Conservation (phyloP, 2,888 invertebrate genomes). For the Mythimna impura region DNA sequence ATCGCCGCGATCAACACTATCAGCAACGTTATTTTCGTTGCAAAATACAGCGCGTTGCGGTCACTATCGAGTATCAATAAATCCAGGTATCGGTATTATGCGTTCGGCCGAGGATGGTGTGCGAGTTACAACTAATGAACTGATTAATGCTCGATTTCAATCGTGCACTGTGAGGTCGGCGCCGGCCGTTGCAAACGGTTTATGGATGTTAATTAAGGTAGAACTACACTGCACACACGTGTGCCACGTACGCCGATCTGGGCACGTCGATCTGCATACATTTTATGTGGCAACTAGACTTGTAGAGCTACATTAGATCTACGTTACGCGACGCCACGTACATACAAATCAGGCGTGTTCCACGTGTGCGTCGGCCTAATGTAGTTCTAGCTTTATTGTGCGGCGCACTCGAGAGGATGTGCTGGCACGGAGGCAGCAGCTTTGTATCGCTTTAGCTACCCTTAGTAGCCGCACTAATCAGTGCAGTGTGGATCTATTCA, state of each 20-base stretch:
- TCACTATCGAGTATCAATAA: constrained; percentile 23
- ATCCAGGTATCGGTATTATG: constrained; percentile 10
- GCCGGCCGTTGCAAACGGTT: constrained; percentile 10
- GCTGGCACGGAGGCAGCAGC: too few relatives aligned
- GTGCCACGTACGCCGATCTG: too few relatives aligned
- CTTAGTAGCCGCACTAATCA: neutral
- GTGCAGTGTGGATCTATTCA: neutral
- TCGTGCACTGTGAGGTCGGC: constrained; percentile 22
- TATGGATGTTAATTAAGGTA: constrained; percentile 8
- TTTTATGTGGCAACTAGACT: too few relatives aligned
- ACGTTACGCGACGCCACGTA: too few relatives aligned
- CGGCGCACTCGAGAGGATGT: neutral
- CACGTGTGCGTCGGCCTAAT: too few relatives aligned
- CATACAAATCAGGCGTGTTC: too few relatives aligned
- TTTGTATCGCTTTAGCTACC: too few relatives aligned
- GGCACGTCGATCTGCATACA: too few relatives aligned
- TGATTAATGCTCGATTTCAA: constrained; percentile 44
- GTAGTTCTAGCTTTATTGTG: neutral
- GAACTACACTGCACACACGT: too few relatives aligned
- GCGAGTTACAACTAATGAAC: constrained; percentile 40
- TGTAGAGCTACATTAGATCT: too few relatives aligned
- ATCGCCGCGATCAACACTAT: neutral
- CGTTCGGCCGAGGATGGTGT: neutral
- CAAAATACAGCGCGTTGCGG: neutral
- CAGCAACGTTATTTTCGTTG: neutral